These are phyloP conservation scores for Stramonita haemastoma DNA, from an alignment of 2,888 invertebrate genomes.

Conservation along the genomic window DNA sequence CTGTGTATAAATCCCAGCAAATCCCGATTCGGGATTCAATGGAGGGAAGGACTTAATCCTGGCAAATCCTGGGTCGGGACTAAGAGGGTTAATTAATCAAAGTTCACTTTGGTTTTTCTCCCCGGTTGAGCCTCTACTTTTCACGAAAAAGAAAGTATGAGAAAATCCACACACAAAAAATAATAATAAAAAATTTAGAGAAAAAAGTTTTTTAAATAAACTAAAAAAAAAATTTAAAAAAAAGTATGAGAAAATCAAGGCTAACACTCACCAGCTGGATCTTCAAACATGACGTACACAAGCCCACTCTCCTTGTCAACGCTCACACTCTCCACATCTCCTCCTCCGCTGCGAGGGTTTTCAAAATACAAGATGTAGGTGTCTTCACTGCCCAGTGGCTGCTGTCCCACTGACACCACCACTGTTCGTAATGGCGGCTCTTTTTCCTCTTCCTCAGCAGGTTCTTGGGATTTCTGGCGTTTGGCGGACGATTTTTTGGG, in stretches of 20 bases:
- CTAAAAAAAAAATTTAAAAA: too few relatives aligned
- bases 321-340: slow-evolving; percentile 24
- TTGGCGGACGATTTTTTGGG: slow-evolving; percentile 4
- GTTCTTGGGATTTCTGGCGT: background rate
- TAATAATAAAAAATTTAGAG: too few relatives aligned
- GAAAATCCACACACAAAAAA: too few relatives aligned
- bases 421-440: background rate
- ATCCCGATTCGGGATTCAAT: too few relatives aligned
- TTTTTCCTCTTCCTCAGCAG: slow-evolving; percentile 20
- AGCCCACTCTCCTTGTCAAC: slow-evolving; percentile 30
- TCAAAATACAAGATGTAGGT: slow-evolving; percentile 37
- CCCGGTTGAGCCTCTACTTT: background rate
- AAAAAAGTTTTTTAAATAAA: too few relatives aligned
- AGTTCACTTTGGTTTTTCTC: background rate
- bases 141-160: background rate
- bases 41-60: too few relatives aligned
- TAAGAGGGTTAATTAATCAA: too few relatives aligned
- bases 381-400: slow-evolving; percentile 18
- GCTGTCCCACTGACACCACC: background rate
- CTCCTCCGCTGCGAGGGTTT: slow-evolving; percentile 27
- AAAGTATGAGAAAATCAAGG: too few relatives aligned
- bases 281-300: slow-evolving; percentile 21
- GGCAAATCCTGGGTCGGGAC: too few relatives aligned
- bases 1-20: too few relatives aligned
- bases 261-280: slow-evolving; percentile 24